Percentiles rank a stretch among this genome's conserved stretches.
Evolutionary conservation across 2,888 invertebrate genomes (phyloP).

Genomic region (Drosophila aldrichi): DNA sequence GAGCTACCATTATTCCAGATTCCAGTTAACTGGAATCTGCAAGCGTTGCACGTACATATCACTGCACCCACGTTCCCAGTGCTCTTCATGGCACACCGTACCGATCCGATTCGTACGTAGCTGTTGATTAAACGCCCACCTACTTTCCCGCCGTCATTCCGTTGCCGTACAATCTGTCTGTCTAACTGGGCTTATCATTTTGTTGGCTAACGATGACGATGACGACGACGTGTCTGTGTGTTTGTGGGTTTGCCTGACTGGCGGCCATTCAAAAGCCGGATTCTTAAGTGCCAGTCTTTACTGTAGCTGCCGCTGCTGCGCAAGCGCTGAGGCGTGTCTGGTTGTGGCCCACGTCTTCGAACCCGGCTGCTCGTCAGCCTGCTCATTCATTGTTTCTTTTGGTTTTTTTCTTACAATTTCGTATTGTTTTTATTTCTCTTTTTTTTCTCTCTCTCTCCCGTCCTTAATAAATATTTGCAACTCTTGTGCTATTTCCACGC

Average conservation of each 20-base stretch:
- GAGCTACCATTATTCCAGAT: conserved; percentile 12
- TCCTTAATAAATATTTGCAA: conserved; percentile 49
- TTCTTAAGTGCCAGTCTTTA: conserved; percentile 56
- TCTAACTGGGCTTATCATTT: conserved; percentile 66
- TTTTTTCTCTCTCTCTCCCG: conserved; percentile 23
- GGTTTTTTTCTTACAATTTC: not conserved
- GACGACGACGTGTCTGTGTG: conserved; percentile 8
- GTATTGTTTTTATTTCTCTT: not conserved
- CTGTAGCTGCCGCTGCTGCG: conserved; percentile 26
- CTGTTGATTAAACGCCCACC: conserved; percentile 68
- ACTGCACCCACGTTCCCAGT: conserved; percentile 60
- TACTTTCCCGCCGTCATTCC: conserved; percentile 54
- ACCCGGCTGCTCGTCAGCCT: conserved; percentile 32
- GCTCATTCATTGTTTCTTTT: conserved; percentile 49
- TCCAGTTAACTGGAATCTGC: conserved; percentile 46
- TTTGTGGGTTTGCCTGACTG: conserved; percentile 58
- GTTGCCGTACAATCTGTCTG: conserved; percentile 34
- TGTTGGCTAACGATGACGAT: conserved; percentile 11
- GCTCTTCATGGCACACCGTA: not conserved
- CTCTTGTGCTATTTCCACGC: conserved; percentile 58
- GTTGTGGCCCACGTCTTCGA: conserved; percentile 27
- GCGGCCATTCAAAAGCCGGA: conserved; percentile 53
- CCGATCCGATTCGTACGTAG: conserved; percentile 16
- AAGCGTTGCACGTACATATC: conserved; percentile 57
- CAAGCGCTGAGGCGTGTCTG: conserved; percentile 67